A percentile compares a stretch with the other conserved stretches of the same genome.
Conservation (phyloP, 2,113 vertebrate genomes). For the Zosterops japonicus region DNA sequence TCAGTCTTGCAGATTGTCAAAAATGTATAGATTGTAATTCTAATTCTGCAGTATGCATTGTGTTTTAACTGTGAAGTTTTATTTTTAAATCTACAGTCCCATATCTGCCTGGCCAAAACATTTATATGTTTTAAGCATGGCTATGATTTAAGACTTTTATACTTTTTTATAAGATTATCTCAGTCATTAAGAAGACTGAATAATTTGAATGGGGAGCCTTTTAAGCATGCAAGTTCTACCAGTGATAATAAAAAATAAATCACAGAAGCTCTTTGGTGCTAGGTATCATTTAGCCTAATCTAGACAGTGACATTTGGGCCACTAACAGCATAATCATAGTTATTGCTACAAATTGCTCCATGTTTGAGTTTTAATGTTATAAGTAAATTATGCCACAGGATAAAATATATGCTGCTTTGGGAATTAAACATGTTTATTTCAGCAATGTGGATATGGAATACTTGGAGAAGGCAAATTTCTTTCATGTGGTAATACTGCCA, state of each 20-base stretch:
- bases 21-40: conserved; percentile 33
- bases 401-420: conserved; percentile 81
- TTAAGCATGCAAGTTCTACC: conserved; percentile 70
- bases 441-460: conserved; percentile 47
- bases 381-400: conserved; percentile 82
- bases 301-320: conserved; percentile 77
- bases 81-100: conserved; percentile 7
- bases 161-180: conserved; percentile 35
- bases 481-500: conserved; percentile 90
- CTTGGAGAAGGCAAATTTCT: conserved; percentile 23
- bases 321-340: conserved; percentile 80
- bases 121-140: conserved; percentile 9
- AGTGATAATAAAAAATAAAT: conserved; percentile 79
- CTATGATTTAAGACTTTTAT: conserved; percentile 56
- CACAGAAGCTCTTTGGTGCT: conserved; percentile 69
- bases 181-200: conserved; percentile 31
- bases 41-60: background rate
- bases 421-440: conserved; percentile 83
- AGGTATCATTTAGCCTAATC: conserved; percentile 79
- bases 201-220: conserved; percentile 64
- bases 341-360: conserved; percentile 81
- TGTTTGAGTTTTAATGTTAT: conserved; percentile 83
- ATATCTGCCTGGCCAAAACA: background rate
- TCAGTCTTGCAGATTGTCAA: background rate
- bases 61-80: conserved; percentile 19